Conservation (phyloP, 2,797 vertebrate genomes). For the Peromyscus nudipes region DNA sequence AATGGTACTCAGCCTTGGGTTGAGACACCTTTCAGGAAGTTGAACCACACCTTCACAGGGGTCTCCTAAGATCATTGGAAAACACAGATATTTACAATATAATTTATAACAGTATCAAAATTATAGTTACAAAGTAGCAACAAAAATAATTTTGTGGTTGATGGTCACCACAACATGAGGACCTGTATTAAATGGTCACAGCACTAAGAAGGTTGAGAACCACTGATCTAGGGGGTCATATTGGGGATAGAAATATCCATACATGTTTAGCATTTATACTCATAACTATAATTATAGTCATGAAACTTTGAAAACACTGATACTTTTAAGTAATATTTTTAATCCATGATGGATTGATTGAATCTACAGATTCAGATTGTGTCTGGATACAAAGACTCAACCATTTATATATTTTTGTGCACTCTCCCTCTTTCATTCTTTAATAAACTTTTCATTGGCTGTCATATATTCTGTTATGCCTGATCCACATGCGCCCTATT, state of each 20-base stretch:
- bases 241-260: not conserved
- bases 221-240: not conserved
- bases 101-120: not conserved
- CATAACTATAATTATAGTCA: not conserved
- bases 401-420: not conserved
- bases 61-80: not conserved
- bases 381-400: no score
- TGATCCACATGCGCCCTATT: rapidly evolving
- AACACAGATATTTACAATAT: not conserved
- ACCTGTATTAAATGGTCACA: not conserved
- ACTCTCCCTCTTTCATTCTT: no score
- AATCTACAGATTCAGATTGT: not conserved
- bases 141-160: not conserved
- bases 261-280: not conserved
- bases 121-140: not conserved
- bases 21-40: not conserved
- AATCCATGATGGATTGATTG: not conserved
- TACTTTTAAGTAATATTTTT: not conserved
- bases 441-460: not conserved
- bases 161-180: not conserved
- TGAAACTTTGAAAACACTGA: not conserved
- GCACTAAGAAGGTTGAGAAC: not conserved
- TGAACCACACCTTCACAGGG: not conserved
- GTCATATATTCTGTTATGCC: not conserved
- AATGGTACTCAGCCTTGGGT: not conserved